Evolutionary conservation across 2,797 vertebrate species (phyloP), one percentile per base, ranked within the genome.

Genomic region (Fistularia commersonii): DNA sequence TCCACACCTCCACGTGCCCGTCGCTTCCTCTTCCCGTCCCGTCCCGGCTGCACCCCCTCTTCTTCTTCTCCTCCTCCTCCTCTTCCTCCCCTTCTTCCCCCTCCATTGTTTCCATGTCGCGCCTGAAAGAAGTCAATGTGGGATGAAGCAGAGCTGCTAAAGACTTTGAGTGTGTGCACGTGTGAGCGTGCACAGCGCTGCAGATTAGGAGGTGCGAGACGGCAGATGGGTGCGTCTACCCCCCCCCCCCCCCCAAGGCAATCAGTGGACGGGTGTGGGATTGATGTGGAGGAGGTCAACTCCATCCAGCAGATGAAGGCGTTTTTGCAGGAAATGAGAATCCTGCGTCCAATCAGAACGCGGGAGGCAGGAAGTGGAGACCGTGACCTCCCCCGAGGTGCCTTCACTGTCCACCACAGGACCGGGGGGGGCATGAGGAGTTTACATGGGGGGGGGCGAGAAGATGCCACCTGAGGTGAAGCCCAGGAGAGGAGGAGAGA

Each of bases 151-250:
- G n/a, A n/a, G n/a, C n/a, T n/a, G n/a, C n/a, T n/a, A n/a, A n/a
- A n/a, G n/a, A n/a, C n/a, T n/a, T n/a, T n/a, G n/a, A n/a, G n/a
- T n/a, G n/a, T n/a, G n/a, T n/a, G n/a, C n/a, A n/a, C 61, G 46
- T 62, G 57, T 14, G 59, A 45, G 61, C 41, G 51, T 64, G 57
- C 55, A 47, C 60, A 72, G 56, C 58, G 68, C 64, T 68, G 72
- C 74, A 86, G 87, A 90, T 90, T 88, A 88, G 74, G 85, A 90
- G 86, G 89, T 90, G 89, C 70, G 83, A 92, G 90, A 91, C 89
- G 88, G 87, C 90, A 92, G 91, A 92, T 90, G 89, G 88, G 74
- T 83, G 80, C 72, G 86, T 89, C 86, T 88, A 87, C 88, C 88
- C 82, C 85, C 80, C 79, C 74, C 81, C 76, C 69, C 80, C 74